phyloP scores from a whole-genome alignment of 2,888 invertebrate species.

The Eupithecia tripunctaria region DNA sequence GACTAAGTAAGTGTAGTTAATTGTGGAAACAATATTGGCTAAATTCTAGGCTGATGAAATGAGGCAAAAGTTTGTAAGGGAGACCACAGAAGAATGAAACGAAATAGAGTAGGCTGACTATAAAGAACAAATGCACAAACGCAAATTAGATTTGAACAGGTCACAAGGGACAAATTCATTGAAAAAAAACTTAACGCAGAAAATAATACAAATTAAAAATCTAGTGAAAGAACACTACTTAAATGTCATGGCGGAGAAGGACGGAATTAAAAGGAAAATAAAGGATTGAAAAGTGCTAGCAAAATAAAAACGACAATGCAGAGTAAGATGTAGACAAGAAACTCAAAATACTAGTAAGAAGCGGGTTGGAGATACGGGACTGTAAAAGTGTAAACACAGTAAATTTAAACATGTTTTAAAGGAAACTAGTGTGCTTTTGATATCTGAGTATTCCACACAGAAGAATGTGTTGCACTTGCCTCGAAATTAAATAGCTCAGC shows the following conservation, averaged over 20 bases:
- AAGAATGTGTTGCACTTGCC: neutral
- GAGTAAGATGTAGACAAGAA: neutral
- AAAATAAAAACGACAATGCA: neutral
- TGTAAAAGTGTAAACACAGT: neutral
- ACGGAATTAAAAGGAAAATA: neutral
- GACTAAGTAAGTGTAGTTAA: neutral
- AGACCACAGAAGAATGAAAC: neutral
- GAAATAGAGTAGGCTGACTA: neutral
- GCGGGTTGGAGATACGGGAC: neutral
- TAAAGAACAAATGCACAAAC: neutral
- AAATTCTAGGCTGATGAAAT: neutral
- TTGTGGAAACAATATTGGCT: neutral
- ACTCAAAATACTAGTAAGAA: neutral
- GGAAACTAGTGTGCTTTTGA: neutral
- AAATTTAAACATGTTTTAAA: neutral
- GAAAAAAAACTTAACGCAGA: no score
- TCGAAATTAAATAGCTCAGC: conserved; percentile 7
- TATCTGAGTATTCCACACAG: neutral
- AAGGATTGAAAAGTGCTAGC: neutral
- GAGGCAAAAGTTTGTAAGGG: neutral
- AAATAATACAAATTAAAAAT: no score
- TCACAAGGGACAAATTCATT: neutral
- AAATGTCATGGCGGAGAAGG: neutral
- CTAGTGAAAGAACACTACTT: neutral
- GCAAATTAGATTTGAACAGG: neutral